These are phyloP conservation scores for Theristus sp. DNA, from an alignment of 2,888 invertebrate genomes.

Conservation along the genomic window DNA sequence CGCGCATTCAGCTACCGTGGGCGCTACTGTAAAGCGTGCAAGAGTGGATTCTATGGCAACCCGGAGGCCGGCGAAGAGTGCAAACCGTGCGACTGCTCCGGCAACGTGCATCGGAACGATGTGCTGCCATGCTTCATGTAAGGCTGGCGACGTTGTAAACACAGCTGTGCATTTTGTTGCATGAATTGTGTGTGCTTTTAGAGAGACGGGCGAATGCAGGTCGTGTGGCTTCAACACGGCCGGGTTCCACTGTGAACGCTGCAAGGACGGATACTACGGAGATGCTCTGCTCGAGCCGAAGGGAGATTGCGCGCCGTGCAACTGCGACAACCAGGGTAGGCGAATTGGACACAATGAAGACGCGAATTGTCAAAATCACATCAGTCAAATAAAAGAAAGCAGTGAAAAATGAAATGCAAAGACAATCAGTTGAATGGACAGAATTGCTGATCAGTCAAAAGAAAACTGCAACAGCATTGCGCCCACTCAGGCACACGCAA, in stretches of 20 bases:
- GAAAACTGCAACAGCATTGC: not conserved
- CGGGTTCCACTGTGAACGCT: conserved; percentile 73
- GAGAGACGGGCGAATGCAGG: conserved; percentile 67
- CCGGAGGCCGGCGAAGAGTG: conserved; percentile 45
- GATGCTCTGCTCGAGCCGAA: conserved; percentile 73
- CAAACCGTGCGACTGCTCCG: conserved; percentile 37
- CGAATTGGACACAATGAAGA: no score
- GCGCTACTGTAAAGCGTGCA: conserved; percentile 62
- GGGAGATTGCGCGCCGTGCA: conserved; percentile 35
- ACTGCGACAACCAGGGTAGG: not conserved
- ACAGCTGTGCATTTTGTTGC: not conserved
- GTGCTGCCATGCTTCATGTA: conserved; percentile 78
- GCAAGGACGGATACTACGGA: conserved; percentile 77
- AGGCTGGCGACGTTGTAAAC: not conserved
- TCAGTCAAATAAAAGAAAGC: no score
- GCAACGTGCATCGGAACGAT: conserved; percentile 59
- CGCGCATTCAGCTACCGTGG: conserved; percentile 73
- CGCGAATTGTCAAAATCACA: no score
- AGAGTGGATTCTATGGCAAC: conserved; percentile 85
- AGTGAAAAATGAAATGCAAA: no score
- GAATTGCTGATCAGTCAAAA: not conserved
- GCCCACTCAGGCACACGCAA: conserved; percentile 51
- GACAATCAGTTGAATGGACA: not conserved
- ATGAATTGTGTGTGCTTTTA: conserved; percentile 2
- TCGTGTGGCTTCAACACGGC: conserved; percentile 91